These are phyloP conservation scores for Drosophila azteca DNA, from an alignment of 1,140 invertebrate species.

Conservation along the genomic window DNA sequence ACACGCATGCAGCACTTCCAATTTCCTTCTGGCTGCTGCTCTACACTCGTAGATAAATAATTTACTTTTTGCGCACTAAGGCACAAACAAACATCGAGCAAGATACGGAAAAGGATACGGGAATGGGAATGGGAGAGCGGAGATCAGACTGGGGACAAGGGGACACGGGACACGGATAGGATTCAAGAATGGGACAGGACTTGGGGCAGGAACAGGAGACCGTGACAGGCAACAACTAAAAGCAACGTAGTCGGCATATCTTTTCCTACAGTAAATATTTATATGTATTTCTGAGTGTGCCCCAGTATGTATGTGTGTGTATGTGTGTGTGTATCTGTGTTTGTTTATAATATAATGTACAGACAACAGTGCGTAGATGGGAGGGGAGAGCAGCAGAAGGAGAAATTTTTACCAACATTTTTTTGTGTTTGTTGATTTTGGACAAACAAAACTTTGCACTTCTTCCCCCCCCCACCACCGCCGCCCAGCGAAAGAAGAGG, in stretches of 20 bases:
- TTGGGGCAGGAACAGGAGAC: background rate
- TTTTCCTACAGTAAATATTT: constrained; percentile 70
- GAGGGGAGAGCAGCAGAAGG: background rate
- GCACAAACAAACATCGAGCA: constrained; percentile 69
- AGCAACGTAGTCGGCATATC: constrained; percentile 68
- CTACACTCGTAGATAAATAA: constrained; percentile 77
- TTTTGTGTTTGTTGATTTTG: constrained; percentile 73
- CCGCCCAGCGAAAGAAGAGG: background rate
- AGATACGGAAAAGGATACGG: constrained; percentile 9
- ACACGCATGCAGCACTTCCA: constrained; percentile 45
- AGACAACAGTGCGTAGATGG: constrained; percentile 21
- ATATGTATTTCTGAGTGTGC: constrained; percentile 53
- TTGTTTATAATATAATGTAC: constrained; percentile 74
- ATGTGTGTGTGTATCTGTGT: constrained; percentile 53
- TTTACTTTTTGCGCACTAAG: constrained; percentile 80
- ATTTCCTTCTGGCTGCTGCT: constrained; percentile 52
- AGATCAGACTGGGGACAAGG: background rate
- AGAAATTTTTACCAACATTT: constrained; percentile 57
- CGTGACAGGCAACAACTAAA: constrained; percentile 39
- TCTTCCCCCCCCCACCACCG: background rate
- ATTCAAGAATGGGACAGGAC: constrained; percentile 2
- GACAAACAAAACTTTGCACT: constrained; percentile 75
- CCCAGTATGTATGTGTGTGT: constrained; percentile 27
- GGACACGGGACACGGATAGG: constrained; percentile 17
- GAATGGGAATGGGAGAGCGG: background rate